phyloP scores from a whole-genome alignment of 2,113 vertebrate genomes.

The Natator depressus region DNA sequence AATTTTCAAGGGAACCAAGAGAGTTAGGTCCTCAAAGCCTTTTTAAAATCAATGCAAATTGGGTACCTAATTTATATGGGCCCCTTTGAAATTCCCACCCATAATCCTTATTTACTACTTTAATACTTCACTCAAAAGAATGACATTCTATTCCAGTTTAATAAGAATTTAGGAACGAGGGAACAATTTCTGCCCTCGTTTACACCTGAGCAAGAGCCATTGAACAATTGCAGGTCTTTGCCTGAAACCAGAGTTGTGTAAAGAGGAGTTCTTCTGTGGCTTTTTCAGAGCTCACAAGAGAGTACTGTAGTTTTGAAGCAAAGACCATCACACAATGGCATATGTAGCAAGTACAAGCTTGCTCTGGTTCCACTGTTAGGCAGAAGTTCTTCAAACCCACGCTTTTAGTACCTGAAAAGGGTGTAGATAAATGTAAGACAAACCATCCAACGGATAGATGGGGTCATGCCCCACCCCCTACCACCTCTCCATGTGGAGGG shows the following conservation, averaged over 20 bases:
- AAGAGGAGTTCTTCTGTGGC: background rate
- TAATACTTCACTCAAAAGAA: background rate
- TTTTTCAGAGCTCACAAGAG: background rate
- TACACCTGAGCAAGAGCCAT: background rate
- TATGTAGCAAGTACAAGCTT: background rate
- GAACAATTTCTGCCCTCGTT: background rate
- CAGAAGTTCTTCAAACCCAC: background rate
- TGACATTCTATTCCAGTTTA: background rate
- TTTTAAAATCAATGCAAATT: background rate
- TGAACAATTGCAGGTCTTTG: background rate
- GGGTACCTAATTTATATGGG: background rate
- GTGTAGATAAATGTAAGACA: background rate
- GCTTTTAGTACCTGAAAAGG: background rate
- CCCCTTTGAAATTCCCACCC: background rate
- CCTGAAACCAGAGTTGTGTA: background rate
- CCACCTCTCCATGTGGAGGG: background rate
- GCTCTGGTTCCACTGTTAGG: background rate
- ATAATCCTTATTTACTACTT: background rate
- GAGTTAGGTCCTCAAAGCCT: background rate
- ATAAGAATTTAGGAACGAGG: background rate
- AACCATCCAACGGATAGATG: background rate
- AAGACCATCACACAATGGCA: background rate
- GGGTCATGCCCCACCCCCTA: background rate
- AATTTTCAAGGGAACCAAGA: background rate
- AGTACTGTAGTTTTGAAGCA: background rate